Base-by-base conservation (phyloP, 2,113 vertebrate species). In the Megatriorchis doriae region DNA sequence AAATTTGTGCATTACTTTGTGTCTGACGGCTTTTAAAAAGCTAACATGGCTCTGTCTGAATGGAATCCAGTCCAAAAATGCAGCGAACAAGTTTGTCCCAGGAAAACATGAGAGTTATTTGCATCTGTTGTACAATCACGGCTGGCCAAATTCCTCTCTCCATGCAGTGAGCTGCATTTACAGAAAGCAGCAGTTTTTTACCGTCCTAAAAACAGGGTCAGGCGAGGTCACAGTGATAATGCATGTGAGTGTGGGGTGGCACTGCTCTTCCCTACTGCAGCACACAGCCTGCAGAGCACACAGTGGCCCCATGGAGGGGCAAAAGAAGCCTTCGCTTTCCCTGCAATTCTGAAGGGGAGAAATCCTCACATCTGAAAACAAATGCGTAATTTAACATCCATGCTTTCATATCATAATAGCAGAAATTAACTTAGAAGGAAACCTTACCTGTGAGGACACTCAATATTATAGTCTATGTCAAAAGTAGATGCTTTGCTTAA, bases 21-120 rank as follows among this genome's bases (percentile, higher is more conserved):
- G 67, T 83, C 78, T 73, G 55, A 81, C 0, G 0, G 48, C 32
- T 88, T 88, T 75, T 32, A 47, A 88, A 95, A 90, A 83, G 26
- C 36, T 53, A 85, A 21, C 58, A 90, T 31, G 32, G 16, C 42
- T 94, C 61, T 71, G 25, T 40, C 47, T 88, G 55, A 61, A 34
- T 11, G 12, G 26, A 81, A 93, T 50, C 32, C 40, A 45, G 66
- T 48, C 87, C 58, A 93, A 95, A 90, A 92, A 90, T 31, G 25
- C 38, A 92, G 59, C 0, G 29, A 96, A 89, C 59, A 43, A 63
- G n/a, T 87, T 86, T 90, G 62, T 86, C 90, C 81, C 10, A 0
- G 81, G 89, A 82, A 94, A 97, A 83, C 63, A 72, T 29, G 55
- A 45, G 45, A 93, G 73, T 67, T 93, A 80, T 95, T 91, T 93